Evolutionary conservation across 2,113 vertebrate genomes (phyloP), one percentile per base, ranked within the genome.

Genomic region (Cinclus cinclus): DNA sequence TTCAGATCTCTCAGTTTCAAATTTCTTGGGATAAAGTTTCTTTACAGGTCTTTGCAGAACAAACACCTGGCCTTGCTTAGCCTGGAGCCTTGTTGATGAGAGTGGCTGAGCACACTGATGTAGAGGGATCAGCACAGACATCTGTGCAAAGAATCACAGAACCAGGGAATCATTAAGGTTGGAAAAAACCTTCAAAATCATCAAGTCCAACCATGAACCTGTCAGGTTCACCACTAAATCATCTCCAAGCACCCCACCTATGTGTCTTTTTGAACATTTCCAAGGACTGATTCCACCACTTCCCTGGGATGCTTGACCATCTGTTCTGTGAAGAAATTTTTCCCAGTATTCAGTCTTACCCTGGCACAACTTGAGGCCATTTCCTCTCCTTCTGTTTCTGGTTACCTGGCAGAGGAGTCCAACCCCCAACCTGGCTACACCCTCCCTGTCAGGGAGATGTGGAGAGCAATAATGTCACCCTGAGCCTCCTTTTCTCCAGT

Each of bases 341-440:
- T 1, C 18, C 25, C 31, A 31, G 2, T 49, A 42, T 49, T 9
- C 15, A 49, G 0, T 42, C 7, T 37, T 47, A 42, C 31, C 15
- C 15, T 49, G 63, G 13, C 35, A 42, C 22, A 49, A 2, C 22
- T 33, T 49, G 42, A 50, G 31, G 25, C 21, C 15, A 8, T 53
- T 60, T 75, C 28, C 20, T 53, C 28, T 82, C 25, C 39, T 46
- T n/a, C 68, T 82, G 16, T 25, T n/a, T 13, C 28, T 53, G 17
- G 13, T 60, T 75, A 30, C 16, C 6, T 39, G 14, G 11, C 31
- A 53, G 53, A 52, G 4, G 24, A n/a, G 7, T 14, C 39, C 19
- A 33, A 17, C 1, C 3, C 60, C 13, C 24, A 21, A 0, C 23
- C 20, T 75, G 60, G 7, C 19, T 53, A 1, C 13, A 5, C 3